Percentiles rank a stretch among this genome's conserved stretches.
phyloP scores from a whole-genome alignment of 1,140 invertebrate genomes.

The Drosophila punjabiensis region DNA sequence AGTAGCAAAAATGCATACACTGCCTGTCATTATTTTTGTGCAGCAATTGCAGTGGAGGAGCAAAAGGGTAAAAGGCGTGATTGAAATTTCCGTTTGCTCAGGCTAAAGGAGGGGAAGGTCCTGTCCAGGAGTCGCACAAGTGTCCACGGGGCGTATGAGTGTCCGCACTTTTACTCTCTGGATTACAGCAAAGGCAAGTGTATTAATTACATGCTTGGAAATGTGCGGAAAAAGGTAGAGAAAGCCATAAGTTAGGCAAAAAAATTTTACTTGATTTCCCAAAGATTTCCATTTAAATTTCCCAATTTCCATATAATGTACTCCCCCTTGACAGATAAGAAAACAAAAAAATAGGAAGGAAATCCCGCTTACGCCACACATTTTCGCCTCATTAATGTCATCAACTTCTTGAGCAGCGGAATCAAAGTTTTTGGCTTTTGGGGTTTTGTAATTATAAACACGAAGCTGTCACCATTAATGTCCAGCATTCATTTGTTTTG shows the following conservation, averaged over 20 bases:
- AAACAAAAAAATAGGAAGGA: too few species aligned
- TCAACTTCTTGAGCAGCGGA: slow-evolving; percentile 30
- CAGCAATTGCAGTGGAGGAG: slow-evolving; percentile 19
- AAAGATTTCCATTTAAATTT: not conserved
- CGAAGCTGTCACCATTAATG: slow-evolving; percentile 61
- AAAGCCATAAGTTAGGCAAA: not conserved
- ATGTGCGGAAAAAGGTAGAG: not conserved
- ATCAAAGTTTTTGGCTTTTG: slow-evolving; percentile 60
- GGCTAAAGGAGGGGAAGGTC: not conserved
- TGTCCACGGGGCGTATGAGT: slow-evolving; percentile 35
- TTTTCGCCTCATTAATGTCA: slow-evolving; percentile 49
- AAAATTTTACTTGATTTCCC: too few species aligned
- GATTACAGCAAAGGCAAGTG: slow-evolving; percentile 2
- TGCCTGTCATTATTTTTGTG: slow-evolving; percentile 58
- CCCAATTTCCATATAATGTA: not conserved
- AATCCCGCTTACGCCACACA: not conserved
- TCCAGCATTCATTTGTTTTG: slow-evolving; percentile 52
- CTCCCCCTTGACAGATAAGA: not conserved
- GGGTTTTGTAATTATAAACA: slow-evolving; percentile 66
- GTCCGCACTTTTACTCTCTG: slow-evolving; percentile 36
- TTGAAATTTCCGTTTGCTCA: slow-evolving; percentile 50
- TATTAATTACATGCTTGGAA: slow-evolving; percentile 26
- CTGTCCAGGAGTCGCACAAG: not conserved
- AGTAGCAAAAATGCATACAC: slow-evolving; percentile 33
- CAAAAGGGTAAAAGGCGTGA: slow-evolving; percentile 34